phyloP scores from a whole-genome alignment of 2,888 invertebrate species.

The Hypselothyrea guttata region DNA sequence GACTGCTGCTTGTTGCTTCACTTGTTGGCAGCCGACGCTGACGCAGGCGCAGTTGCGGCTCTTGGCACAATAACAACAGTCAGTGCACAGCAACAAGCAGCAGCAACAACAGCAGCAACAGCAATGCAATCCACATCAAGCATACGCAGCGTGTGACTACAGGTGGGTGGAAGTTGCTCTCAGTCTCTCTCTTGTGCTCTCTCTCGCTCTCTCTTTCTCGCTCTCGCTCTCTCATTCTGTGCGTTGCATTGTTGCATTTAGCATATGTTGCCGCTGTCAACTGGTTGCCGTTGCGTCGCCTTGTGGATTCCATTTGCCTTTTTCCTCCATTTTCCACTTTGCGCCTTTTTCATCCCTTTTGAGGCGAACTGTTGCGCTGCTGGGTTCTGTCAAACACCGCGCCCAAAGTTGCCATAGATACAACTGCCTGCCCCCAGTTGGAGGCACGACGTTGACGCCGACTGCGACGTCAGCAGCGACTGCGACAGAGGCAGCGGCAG shows the following conservation, averaged over 20 bases:
- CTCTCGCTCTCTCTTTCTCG: background rate
- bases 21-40: slow-evolving; percentile 65
- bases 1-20: slow-evolving; percentile 68
- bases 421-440: slow-evolving; percentile 9
- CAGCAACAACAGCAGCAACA: slow-evolving; percentile 8
- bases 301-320: slow-evolving; percentile 43
- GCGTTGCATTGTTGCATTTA: background rate
- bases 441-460: slow-evolving; percentile 31
- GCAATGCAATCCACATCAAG: slow-evolving; percentile 59
- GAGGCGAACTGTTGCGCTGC: slow-evolving; percentile 56
- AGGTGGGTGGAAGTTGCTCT: slow-evolving; percentile 41
- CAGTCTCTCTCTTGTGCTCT: background rate
- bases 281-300: slow-evolving; percentile 57
- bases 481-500: slow-evolving; percentile 40
- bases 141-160: slow-evolving; percentile 45
- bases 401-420: slow-evolving; percentile 77
- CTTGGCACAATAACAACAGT: slow-evolving; percentile 51
- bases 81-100: too few species aligned
- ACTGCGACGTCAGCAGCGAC: slow-evolving; percentile 29
- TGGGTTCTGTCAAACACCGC: slow-evolving; percentile 52
- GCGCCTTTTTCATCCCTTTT: slow-evolving; percentile 69
- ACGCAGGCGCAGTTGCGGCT: slow-evolving; percentile 38
- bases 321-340: slow-evolving; percentile 7
- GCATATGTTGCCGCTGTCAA: slow-evolving; percentile 44
- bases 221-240: too few species aligned